Evolutionary conservation across 2,888 invertebrate genomes (phyloP).

Genomic region (Hydropsyche betteni): DNA sequence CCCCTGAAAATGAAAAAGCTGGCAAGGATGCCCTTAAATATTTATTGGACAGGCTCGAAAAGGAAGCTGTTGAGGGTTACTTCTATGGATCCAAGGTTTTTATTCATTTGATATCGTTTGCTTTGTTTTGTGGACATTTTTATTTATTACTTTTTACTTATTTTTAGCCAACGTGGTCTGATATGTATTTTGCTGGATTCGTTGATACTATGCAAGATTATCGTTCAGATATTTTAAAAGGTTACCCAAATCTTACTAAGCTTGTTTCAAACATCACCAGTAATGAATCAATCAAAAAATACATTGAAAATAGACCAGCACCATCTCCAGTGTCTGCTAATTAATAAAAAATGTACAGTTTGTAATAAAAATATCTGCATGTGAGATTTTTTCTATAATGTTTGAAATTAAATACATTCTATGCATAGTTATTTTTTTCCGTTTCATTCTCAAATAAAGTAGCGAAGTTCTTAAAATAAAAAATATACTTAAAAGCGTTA

Average conservation of each 20-base stretch:
- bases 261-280: conserved; percentile 53
- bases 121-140: background rate
- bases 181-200: conserved; percentile 59
- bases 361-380: background rate
- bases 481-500: too few species aligned
- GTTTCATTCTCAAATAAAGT: too few species aligned
- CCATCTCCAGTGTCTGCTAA: background rate
- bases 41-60: conserved; percentile 38
- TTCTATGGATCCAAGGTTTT: conserved; percentile 45
- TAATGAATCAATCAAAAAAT: conserved; percentile 54
- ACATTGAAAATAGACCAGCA: conserved; percentile 54
- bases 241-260: conserved; percentile 53
- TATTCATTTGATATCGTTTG: background rate
- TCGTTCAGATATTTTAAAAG: conserved; percentile 53
- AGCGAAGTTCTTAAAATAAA: too few species aligned
- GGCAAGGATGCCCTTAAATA: conserved; percentile 42
- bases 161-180: conserved; percentile 60
- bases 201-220: conserved; percentile 56
- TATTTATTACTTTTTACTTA: background rate
- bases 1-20: conserved; percentile 48
- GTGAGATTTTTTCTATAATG: too few species aligned
- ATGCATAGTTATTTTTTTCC: too few species aligned
- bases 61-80: conserved; percentile 35
- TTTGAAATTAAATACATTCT: too few species aligned
- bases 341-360: background rate